These are phyloP conservation scores for Eumacrocentrus americanus DNA, from an alignment of 2,888 invertebrate species.

Conservation along the genomic window DNA sequence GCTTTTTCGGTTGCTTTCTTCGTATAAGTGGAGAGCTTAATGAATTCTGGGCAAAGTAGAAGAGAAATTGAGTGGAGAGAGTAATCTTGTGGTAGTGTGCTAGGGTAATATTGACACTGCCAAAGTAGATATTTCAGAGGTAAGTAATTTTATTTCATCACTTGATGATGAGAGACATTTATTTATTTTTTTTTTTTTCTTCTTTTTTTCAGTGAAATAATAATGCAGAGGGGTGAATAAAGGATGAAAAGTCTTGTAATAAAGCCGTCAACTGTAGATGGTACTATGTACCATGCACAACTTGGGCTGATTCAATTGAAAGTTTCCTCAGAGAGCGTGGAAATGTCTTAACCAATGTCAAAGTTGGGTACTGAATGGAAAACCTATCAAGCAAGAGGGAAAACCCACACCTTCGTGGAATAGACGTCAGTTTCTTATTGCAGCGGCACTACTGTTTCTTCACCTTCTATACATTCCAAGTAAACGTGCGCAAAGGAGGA, in stretches of 20 bases:
- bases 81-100: background rate
- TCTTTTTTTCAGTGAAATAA: conserved; percentile 9
- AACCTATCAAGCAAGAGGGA: conserved; percentile 25
- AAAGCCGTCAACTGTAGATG: background rate
- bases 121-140: too few species aligned
- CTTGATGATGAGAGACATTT: background rate
- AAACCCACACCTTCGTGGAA: background rate
- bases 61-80: background rate
- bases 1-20: background rate
- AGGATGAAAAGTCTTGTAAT: background rate
- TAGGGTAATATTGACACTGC: too few species aligned
- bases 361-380: conserved; percentile 9
- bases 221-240: conserved; percentile 4
- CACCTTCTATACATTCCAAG: background rate
- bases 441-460: conserved; percentile 11
- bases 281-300: background rate
- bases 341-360: conserved; percentile 5
- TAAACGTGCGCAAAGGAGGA: background rate
- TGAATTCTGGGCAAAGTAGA: background rate
- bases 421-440: conserved; percentile 1
- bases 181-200: background rate
- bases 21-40: background rate
- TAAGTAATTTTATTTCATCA: too few species aligned
- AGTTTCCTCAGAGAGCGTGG: background rate
- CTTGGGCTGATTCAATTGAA: conserved; percentile 7